These are phyloP conservation scores for Champsocephalus gunnari DNA, from an alignment of 2,797 vertebrate genomes.

Conservation along the genomic window DNA sequence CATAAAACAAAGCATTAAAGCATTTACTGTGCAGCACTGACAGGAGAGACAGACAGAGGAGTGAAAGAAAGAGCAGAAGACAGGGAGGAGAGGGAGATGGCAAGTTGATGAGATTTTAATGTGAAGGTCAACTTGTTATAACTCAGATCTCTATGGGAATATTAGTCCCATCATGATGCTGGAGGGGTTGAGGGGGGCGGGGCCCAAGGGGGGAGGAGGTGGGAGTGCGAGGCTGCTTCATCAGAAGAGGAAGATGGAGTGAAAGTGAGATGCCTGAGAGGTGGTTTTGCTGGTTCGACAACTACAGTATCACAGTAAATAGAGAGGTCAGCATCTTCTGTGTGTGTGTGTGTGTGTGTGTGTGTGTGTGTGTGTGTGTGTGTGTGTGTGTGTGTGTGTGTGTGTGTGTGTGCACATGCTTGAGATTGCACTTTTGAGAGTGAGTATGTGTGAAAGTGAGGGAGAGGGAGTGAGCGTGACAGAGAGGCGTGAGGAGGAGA, in stretches of 20 bases:
- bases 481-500: conserved; percentile 37
- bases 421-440: conserved; percentile 56
- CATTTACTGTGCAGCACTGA: conserved; percentile 42
- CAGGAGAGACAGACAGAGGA: conserved; percentile 36
- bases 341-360: conserved; percentile 18
- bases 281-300: conserved; percentile 79
- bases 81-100: conserved; percentile 52
- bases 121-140: conserved; percentile 83
- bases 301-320: conserved; percentile 69
- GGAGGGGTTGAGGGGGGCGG: conserved; percentile 24
- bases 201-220: conserved; percentile 5
- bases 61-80: conserved; percentile 35
- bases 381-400: conserved; percentile 23
- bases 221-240: conserved; percentile 7
- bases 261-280: conserved; percentile 59
- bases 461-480: conserved; percentile 41
- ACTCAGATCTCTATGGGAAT: conserved; percentile 75
- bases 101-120: conserved; percentile 82
- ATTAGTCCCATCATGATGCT: conserved; percentile 69
- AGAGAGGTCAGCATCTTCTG: conserved; percentile 76
- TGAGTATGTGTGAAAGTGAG: conserved; percentile 60
- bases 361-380: too few relatives aligned
- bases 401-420: conserved; percentile 38
- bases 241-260: conserved; percentile 35
- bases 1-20: conserved; percentile 39